Evolutionary conservation across 2,113 vertebrate genomes (phyloP), one percentile per base, ranked within the genome.

Genomic region (Cyanoliseus patagonus): DNA sequence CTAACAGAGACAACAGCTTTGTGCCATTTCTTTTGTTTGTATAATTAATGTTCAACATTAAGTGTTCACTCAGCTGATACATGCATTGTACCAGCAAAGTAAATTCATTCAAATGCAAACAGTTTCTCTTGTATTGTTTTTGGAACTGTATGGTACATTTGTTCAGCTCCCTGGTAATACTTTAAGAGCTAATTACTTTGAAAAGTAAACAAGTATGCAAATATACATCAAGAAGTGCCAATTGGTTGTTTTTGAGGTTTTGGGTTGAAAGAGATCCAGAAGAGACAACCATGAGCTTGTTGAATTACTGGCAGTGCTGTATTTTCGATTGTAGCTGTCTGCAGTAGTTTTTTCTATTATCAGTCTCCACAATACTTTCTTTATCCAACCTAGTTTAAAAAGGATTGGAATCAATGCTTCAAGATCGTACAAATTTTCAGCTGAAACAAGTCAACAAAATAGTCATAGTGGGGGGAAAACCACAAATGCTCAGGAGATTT

Each of bases 121-220:
- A 90, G 83, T 96, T 97, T 85, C 74, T 95, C 82, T 96, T 96
- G 94, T 84, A 90, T 96, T 95, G 86, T 92, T 92, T 94, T 82
- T 70, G 83, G 78, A 77, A 70, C 86, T 88, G 33, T 83, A 87
- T 0, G 51, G 84, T 88, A 80, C 87, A 92, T 98, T 97, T 97
- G 86, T 96, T 96, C 90, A 73, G 95, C 88, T 97, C 79, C 80
- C 57, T 76, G 67, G 61, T 42, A 83, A 97, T 97, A 42, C 44
- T 95, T 95, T 90, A 92, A 93, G 91, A 96, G 93, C 87, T 97
- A 97, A 98, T 98, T 98, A 95, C 73, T 94, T 68, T 97, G 91
- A 96, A 97, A 97, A 97, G 88, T 94, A 97, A 97, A 94, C 74
- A 92, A 86, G 28, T 70, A 46, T 97, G 84, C 80, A 96, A 97